Base-by-base conservation (phyloP, 2,888 invertebrate genomes). In the Heliconius hortense region DNA sequence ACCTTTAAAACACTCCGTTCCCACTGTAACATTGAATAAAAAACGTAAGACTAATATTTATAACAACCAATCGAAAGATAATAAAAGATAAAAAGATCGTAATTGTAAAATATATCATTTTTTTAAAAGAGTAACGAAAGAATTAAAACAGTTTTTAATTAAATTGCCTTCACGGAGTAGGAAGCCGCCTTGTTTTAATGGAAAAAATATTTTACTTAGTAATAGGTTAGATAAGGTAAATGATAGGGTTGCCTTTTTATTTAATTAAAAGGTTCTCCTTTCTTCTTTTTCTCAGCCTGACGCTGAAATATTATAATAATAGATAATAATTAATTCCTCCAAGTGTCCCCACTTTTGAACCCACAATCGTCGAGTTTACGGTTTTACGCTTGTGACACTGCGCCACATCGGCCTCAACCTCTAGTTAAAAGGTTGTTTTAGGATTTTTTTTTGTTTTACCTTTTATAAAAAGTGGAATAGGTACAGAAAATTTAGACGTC, bases 61-160 rank as follows among this genome's bases (percentile, higher is more conserved):
- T 48, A 48, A 18, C 7, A 48, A 48, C 18, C 5, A 18, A 21
- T 21, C 48, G 18, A 48, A 18, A 48, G 21, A 48, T 48, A 11
- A 11, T 56, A 56, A 56, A 56, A 56, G n/a, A 56, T 56, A 56
- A 56, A 56, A 56, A n/a, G 10, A 56, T n/a, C 1, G n/a, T n/a
- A n/a, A 56, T 4, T 56, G n/a, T 56, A 56, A 56, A 3, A n/a
- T 56, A 56, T 21, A 21, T 7, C 1, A 11, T n/a, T n/a, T n/a
- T 56, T 7, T 56, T n/a, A 56, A 56, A n/a, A 69, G 24, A 35
- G 24, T 39, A 60, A 43, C 11, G 21, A 21, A 60, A 59, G 5
- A 18, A 60, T 39, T 71, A 26, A 60, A 39, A 60, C 21, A 60
- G 26, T 18, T 71, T 70, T 70, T 39, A 60, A 60, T 60, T 60